These are phyloP conservation scores for Calephelis virginiensis DNA, from an alignment of 1,140 invertebrate genomes.

Conservation along the genomic window DNA sequence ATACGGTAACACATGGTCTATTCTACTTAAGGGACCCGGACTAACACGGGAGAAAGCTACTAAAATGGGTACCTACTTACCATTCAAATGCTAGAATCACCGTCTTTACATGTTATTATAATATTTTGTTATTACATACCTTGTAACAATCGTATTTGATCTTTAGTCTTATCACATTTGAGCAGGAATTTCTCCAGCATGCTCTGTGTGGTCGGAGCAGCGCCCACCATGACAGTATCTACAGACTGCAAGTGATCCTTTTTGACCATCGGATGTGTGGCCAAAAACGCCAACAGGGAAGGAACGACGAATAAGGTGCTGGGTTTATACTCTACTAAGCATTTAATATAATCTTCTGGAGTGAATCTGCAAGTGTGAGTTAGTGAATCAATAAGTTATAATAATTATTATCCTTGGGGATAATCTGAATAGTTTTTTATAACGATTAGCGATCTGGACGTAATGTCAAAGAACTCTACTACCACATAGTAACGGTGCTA, in stretches of 20 bases:
- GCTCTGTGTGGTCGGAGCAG: slow-evolving; percentile 81
- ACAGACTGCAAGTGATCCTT: slow-evolving; percentile 80
- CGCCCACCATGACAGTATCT: slow-evolving; percentile 81
- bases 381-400: too few species aligned
- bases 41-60: too few species aligned
- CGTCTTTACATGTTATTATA: too few species aligned
- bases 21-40: too few species aligned
- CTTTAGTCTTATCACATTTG: slow-evolving; percentile 77
- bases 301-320: slow-evolving; percentile 83
- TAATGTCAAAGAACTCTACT: too few species aligned
- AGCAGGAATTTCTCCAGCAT: slow-evolving; percentile 81
- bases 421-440: too few species aligned
- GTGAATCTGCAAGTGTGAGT: slow-evolving; percentile 79
- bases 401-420: too few species aligned
- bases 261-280: slow-evolving; percentile 81
- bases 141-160: slow-evolving; percentile 78
- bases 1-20: too few species aligned
- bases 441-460: too few species aligned
- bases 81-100: too few species aligned
- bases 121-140: slow-evolving; percentile 50
- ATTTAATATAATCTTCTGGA: slow-evolving; percentile 82
- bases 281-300: slow-evolving; percentile 83
- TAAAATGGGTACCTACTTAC: too few species aligned
- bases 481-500: too few species aligned
- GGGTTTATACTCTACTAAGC: slow-evolving; percentile 80